Conservation (phyloP, 2,888 invertebrate genomes). For the Amblyjoppa fuscipennis region DNA sequence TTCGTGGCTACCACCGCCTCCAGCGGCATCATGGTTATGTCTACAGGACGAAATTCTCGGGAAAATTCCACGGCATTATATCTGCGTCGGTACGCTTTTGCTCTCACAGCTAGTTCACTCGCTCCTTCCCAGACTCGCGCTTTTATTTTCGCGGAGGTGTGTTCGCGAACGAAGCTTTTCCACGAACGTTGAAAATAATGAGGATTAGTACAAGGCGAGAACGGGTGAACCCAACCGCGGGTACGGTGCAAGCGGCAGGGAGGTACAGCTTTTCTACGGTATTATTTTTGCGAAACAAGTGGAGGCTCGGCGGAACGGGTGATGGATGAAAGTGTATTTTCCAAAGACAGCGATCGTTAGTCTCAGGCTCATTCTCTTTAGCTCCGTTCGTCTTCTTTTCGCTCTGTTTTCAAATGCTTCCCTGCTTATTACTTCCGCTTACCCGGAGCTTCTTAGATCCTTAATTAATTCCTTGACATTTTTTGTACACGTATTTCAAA, state of each 20-base stretch:
- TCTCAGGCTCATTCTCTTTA: conserved; percentile 39
- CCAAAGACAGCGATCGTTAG: conserved; percentile 62
- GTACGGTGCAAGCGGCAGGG: neutral
- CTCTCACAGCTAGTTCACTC: conserved; percentile 40
- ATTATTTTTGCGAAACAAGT: conserved; percentile 58
- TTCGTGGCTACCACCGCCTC: conserved; percentile 32
- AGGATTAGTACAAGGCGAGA: conserved; percentile 60
- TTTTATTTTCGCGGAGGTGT: conserved; percentile 3
- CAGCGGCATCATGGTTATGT: conserved; percentile 41
- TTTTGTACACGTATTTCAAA: neutral
- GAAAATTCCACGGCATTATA: conserved; percentile 52
- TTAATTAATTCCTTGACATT: neutral
- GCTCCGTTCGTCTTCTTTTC: neutral
- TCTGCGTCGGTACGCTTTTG: conserved; percentile 36
- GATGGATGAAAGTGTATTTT: conserved; percentile 64
- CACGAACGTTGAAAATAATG: conserved; percentile 63
- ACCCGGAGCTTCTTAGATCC: neutral
- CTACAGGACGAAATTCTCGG: conserved; percentile 53
- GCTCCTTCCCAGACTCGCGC: conserved; percentile 36
- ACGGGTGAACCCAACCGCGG: conserved; percentile 34
- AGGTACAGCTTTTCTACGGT: conserved; percentile 26
- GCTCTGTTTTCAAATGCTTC: conserved; percentile 24
- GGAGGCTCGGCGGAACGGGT: conserved; percentile 25
- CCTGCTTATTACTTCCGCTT: neutral
- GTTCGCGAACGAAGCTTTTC: conserved; percentile 52